Conservation (phyloP, 1,140 invertebrate genomes). For the Mamestra configurata region DNA sequence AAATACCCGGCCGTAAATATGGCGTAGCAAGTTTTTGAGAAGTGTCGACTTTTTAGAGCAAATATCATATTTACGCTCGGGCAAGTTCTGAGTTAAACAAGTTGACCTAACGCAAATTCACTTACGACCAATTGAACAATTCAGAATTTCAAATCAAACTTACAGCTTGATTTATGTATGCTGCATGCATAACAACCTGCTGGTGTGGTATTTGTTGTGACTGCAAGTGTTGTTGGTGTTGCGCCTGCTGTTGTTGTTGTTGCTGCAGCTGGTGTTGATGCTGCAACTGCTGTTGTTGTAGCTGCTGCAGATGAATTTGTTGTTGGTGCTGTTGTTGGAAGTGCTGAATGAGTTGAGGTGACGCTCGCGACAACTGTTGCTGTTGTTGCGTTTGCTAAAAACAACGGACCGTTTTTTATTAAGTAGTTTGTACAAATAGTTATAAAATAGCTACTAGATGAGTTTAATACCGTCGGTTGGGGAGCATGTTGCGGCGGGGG, state of each 20-base stretch:
- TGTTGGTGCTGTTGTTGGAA: slow-evolving; percentile 82
- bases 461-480: slow-evolving; percentile 70
- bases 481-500: slow-evolving; percentile 73
- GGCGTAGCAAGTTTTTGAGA: too few relatives aligned
- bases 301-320: slow-evolving; percentile 66
- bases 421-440: background rate
- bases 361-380: slow-evolving; percentile 77
- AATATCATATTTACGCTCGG: background rate
- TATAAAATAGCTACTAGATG: background rate
- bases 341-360: slow-evolving; percentile 80
- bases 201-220: slow-evolving; percentile 78
- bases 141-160: slow-evolving; percentile 63
- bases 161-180: slow-evolving; percentile 81
- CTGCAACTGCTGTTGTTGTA: slow-evolving; percentile 72
- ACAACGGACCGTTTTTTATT: background rate
- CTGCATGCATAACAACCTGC: slow-evolving; percentile 83
- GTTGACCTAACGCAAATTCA: background rate
- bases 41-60: too few relatives aligned
- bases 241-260: slow-evolving; percentile 70
- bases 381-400: slow-evolving; percentile 69
- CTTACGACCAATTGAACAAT: too few relatives aligned
- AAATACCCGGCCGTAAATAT: too few relatives aligned
- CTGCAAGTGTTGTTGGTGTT: slow-evolving; percentile 70
- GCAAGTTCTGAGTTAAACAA: background rate
- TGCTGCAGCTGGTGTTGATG: slow-evolving; percentile 75